Conservation (phyloP, 2,113 vertebrate genomes). For the Corythaeola cristata region DNA sequence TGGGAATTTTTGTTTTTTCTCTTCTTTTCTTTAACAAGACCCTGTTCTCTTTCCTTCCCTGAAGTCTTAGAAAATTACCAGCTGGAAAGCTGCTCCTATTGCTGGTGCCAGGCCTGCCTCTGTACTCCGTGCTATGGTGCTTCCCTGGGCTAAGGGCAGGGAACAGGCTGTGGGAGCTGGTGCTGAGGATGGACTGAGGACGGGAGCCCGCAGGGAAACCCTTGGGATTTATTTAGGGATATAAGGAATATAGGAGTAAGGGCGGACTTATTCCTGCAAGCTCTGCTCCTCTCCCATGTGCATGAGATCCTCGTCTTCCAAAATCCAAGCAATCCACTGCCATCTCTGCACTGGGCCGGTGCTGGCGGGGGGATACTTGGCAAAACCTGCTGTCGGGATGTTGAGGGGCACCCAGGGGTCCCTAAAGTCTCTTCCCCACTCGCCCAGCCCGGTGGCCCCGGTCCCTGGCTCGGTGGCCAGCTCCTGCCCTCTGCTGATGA, state of each 20-base stretch:
- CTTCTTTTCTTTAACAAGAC: neutral
- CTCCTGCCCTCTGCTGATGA: slow-evolving; percentile 15
- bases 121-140: neutral
- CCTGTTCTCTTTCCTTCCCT: neutral
- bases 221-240: neutral
- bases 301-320: neutral
- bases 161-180: neutral
- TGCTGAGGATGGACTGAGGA: neutral
- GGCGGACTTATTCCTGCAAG: neutral
- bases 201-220: neutral
- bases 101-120: neutral
- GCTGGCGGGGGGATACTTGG: neutral
- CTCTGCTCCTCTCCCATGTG: neutral
- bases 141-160: neutral
- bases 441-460: neutral
- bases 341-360: neutral
- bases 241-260: neutral
- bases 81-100: neutral
- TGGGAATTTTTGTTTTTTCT: neutral
- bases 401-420: accelerated
- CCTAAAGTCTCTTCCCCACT: neutral
- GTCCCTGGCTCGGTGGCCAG: neutral
- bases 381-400: neutral
- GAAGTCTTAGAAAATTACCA: neutral
- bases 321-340: neutral